Percentiles rank a stretch among this genome's conserved stretches.
Evolutionary conservation across 1,140 invertebrate genomes (phyloP).

Genomic region (Papilio machaon): DNA sequence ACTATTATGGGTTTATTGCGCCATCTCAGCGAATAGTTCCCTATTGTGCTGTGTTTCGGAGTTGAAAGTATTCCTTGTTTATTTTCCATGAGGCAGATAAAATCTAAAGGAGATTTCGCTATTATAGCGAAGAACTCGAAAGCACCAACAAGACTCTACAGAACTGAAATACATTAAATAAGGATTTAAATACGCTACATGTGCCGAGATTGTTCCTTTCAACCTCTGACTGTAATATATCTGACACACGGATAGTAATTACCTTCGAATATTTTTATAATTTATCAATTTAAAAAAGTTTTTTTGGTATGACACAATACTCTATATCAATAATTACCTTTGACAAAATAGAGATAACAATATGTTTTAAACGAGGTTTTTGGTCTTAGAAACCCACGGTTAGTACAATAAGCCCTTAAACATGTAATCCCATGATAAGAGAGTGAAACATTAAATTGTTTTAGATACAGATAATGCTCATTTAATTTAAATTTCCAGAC

Average conservation of each 20-base stretch:
- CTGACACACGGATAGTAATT: conserved; percentile 22
- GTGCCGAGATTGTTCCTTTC: conserved; percentile 17
- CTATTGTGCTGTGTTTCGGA: conserved; percentile 37
- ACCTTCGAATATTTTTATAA: neutral
- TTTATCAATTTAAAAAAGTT: neutral
- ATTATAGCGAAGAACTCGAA: conserved; percentile 3
- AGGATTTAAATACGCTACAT: conserved; percentile 37
- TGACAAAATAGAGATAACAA: too few species aligned
- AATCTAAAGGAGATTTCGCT: conserved; percentile 36
- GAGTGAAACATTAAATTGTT: too few species aligned
- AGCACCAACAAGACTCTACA: neutral
- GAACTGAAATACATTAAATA: conserved; percentile 30
- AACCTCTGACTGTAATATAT: neutral
- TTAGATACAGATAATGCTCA: too few species aligned
- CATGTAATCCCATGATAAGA: too few species aligned
- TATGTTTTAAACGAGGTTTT: too few species aligned
- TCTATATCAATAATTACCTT: too few species aligned
- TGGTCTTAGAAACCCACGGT: too few species aligned
- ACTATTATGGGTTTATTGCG: conserved; percentile 29
- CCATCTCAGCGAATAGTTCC: conserved; percentile 5
- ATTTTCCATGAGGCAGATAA: conserved; percentile 31
- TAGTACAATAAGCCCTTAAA: too few species aligned
- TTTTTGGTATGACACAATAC: neutral
- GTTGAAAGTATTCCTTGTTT: conserved; percentile 32
- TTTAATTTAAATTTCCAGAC: too few species aligned